Evolutionary conservation across 2,888 invertebrate species (phyloP).

Genomic region (Dynastes grantii): DNA sequence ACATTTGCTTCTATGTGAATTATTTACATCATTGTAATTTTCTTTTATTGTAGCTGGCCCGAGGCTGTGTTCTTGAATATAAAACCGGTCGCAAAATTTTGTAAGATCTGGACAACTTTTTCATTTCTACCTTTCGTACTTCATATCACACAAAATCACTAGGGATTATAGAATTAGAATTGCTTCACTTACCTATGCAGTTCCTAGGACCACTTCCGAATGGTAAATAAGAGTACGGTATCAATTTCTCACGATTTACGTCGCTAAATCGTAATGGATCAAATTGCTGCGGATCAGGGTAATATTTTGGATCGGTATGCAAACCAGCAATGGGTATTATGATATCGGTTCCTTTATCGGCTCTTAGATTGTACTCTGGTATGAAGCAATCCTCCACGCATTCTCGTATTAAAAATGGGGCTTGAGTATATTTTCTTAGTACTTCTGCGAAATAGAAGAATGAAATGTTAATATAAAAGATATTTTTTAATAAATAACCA

Average conservation of each 20-base stretch:
- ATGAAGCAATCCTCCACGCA: constrained; percentile 62
- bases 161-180: background rate
- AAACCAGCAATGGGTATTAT: constrained; percentile 65
- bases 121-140: too few species aligned
- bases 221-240: constrained; percentile 56
- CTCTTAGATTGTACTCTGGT: constrained; percentile 59
- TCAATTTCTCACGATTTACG: constrained; percentile 56
- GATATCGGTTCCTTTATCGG: constrained; percentile 66
- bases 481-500: too few species aligned
- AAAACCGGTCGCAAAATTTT: too few species aligned
- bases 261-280: constrained; percentile 67
- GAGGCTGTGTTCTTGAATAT: too few species aligned
- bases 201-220: constrained; percentile 59
- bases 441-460: constrained; percentile 65
- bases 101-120: too few species aligned
- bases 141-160: too few species aligned
- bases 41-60: too few species aligned
- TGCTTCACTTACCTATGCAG: constrained; percentile 55
- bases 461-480: background rate
- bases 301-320: constrained; percentile 66
- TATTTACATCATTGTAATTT: too few species aligned
- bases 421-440: constrained; percentile 68
- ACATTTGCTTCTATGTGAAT: too few species aligned
- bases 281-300: constrained; percentile 67
- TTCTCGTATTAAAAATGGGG: constrained; percentile 63